Percentiles rank a stretch among this genome's conserved stretches.
Conservation (phyloP, 2,888 invertebrate species). For the Luperina nickerlii region DNA sequence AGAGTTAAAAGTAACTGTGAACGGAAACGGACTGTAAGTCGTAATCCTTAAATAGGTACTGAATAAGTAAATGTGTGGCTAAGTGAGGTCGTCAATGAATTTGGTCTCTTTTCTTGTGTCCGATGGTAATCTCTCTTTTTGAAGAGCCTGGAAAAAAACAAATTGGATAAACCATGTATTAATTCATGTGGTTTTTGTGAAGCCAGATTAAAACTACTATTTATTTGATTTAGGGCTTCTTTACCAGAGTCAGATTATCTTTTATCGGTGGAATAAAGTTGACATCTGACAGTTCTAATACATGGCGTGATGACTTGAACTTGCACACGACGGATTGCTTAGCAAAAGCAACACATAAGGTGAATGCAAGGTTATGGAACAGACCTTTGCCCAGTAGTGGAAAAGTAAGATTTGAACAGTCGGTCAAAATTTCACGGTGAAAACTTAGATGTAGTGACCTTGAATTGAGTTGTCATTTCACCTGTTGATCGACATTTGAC, state of each 20-base stretch:
- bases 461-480: background rate
- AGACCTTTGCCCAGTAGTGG: background rate
- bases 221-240: background rate
- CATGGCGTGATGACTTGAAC: background rate
- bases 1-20: background rate
- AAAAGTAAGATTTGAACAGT: background rate
- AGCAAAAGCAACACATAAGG: background rate
- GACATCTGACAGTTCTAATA: too few relatives aligned
- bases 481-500: background rate
- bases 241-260: too few relatives aligned
- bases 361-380: background rate
- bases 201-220: background rate
- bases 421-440: background rate
- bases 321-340: background rate
- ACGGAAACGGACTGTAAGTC: background rate
- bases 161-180: background rate
- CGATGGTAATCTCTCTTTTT: background rate
- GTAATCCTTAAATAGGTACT: background rate
- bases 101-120: background rate
- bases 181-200: background rate
- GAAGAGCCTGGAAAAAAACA: slow-evolving; percentile 27
- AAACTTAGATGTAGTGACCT: background rate
- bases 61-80: background rate
- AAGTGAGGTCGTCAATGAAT: slow-evolving; percentile 3
- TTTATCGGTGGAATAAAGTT: too few relatives aligned